These are phyloP conservation scores for Ivindomyrus marchei DNA, from an alignment of 2,113 vertebrate genomes.

Conservation along the genomic window DNA sequence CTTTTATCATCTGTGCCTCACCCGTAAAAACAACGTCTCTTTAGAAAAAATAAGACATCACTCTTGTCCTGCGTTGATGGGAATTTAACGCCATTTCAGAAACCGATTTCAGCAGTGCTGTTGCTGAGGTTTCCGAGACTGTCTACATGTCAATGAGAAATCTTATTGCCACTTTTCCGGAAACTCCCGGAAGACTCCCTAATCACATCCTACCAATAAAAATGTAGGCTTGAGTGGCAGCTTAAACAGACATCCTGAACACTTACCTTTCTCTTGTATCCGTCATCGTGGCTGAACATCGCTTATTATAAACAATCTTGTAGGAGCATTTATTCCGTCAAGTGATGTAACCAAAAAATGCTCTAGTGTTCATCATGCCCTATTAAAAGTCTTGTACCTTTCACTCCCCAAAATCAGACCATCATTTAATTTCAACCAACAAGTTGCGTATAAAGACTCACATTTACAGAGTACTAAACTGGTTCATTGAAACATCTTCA, in stretches of 20 bases:
- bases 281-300: neutral
- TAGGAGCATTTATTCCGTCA: neutral
- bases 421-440: neutral
- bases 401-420: neutral
- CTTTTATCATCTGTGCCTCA: neutral
- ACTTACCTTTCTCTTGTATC: neutral
- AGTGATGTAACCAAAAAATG: neutral
- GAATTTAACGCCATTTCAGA: neutral
- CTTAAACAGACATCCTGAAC: neutral
- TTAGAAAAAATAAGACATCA: neutral
- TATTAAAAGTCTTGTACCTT: neutral
- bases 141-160: neutral
- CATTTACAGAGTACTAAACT: too few species aligned
- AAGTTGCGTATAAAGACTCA: too few species aligned
- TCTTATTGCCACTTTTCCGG: neutral
- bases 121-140: neutral
- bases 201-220: neutral
- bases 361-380: neutral
- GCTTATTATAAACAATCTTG: neutral
- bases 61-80: neutral
- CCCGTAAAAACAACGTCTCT: neutral
- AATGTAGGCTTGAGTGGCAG: neutral
- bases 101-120: neutral
- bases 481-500: too few species aligned
- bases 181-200: neutral